phyloP scores from a whole-genome alignment of 1,140 invertebrate genomes.

The Nebria ingens region DNA sequence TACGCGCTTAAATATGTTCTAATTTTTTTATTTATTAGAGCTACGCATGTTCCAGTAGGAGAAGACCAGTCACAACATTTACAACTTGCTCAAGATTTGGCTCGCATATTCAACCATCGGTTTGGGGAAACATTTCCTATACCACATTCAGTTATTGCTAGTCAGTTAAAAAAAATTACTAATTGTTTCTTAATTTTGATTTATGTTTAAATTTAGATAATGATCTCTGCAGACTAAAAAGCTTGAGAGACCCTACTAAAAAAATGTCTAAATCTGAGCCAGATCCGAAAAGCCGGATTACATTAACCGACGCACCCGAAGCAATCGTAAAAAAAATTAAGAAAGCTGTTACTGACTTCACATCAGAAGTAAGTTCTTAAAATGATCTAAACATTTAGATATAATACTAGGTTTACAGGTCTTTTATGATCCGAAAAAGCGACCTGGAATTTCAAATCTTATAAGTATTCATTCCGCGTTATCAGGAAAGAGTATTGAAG shows the following conservation, averaged over 20 bases:
- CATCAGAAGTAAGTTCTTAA: slow-evolving; percentile 44
- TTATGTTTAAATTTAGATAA: slow-evolving; percentile 34
- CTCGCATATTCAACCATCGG: slow-evolving; percentile 67
- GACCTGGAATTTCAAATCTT: slow-evolving; percentile 85
- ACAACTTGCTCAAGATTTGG: slow-evolving; percentile 76
- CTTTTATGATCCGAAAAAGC: slow-evolving; percentile 61
- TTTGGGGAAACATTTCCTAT: slow-evolving; percentile 58
- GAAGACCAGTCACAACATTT: slow-evolving; percentile 92
- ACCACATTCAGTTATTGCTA: slow-evolving; percentile 53
- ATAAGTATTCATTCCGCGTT: slow-evolving; percentile 73
- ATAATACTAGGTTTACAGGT: slow-evolving; percentile 37
- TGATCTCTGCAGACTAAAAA: slow-evolving; percentile 56
- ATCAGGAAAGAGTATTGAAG: slow-evolving; percentile 53
- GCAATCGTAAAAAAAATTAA: slow-evolving; percentile 70
- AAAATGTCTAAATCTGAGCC: slow-evolving; percentile 98
- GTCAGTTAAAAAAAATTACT: slow-evolving; percentile 27
- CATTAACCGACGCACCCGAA: slow-evolving; percentile 71
- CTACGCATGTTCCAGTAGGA: slow-evolving; percentile 89
- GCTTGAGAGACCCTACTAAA: slow-evolving; percentile 69
- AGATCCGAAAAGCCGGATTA: slow-evolving; percentile 66
- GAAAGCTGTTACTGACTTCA: slow-evolving; percentile 88
- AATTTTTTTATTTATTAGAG: slow-evolving; percentile 46
- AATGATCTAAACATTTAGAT: neutral
- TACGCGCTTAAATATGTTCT: slow-evolving; percentile 13
- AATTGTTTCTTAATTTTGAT: slow-evolving; percentile 9